Evolutionary conservation across 1,140 invertebrate species (phyloP).

Genomic region (Papilio xuthus): DNA sequence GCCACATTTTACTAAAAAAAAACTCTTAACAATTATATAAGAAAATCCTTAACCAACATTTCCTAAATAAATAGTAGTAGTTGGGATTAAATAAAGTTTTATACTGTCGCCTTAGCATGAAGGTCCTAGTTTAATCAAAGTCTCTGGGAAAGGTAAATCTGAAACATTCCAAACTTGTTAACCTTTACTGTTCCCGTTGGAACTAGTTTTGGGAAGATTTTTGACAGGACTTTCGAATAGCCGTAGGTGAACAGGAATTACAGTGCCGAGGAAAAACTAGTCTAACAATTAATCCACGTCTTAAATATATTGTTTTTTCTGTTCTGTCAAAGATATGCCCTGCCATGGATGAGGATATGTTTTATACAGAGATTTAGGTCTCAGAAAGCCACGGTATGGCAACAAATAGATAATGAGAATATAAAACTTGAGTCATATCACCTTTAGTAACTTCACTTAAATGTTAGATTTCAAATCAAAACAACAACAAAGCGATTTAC

Average conservation of each 20-base stretch:
- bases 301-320: no score
- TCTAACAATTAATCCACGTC: no score
- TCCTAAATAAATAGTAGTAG: not conserved
- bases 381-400: no score
- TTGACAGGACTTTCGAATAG: not conserved
- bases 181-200: slow-evolving; percentile 17
- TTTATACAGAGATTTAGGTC: no score
- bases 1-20: no score
- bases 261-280: no score
- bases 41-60: not conserved
- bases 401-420: not conserved
- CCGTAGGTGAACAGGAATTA: not conserved
- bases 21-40: no score
- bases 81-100: slow-evolving; percentile 8
- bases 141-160: slow-evolving; percentile 4
- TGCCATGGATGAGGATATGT: no score
- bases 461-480: not conserved
- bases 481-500: not conserved
- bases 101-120: not conserved
- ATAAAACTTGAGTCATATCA: not conserved
- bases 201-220: slow-evolving; percentile 12
- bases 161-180: slow-evolving; percentile 21
- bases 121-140: slow-evolving; percentile 18
- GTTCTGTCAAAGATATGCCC: no score
- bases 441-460: not conserved